Conservation (phyloP, 2,113 vertebrate species). For the Mellivora capensis region DNA sequence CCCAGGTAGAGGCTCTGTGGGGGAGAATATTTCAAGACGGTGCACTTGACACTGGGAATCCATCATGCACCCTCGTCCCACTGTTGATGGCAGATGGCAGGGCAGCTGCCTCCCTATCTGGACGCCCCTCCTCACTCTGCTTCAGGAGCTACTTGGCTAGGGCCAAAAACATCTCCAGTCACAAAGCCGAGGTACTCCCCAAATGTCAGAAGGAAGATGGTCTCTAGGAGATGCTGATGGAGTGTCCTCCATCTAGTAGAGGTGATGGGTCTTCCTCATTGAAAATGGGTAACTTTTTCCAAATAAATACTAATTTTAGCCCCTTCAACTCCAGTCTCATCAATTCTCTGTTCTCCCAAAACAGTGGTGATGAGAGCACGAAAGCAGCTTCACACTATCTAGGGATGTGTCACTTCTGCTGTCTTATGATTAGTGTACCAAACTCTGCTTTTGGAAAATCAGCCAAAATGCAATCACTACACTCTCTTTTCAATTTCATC, state of each 20-base stretch:
- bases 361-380: too few species aligned
- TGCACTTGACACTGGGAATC: too few species aligned
- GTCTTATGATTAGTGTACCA: not conserved
- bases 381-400: not conserved
- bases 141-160: not conserved
- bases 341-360: not conserved
- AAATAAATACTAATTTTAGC: not conserved
- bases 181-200: accelerated
- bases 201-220: not conserved
- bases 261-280: not conserved
- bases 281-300: not conserved
- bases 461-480: not conserved
- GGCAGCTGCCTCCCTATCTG: too few species aligned
- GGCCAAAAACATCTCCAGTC: not conserved
- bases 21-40: not conserved
- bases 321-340: not conserved
- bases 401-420: not conserved
- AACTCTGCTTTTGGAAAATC: not conserved
- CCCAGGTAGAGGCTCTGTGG: not conserved
- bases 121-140: not conserved
- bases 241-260: not conserved
- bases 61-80: not conserved
- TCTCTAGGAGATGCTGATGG: not conserved
- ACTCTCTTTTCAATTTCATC: not conserved
- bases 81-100: not conserved